Conservation (phyloP, 1,140 invertebrate species). For the Brachionus koreanus region DNA sequence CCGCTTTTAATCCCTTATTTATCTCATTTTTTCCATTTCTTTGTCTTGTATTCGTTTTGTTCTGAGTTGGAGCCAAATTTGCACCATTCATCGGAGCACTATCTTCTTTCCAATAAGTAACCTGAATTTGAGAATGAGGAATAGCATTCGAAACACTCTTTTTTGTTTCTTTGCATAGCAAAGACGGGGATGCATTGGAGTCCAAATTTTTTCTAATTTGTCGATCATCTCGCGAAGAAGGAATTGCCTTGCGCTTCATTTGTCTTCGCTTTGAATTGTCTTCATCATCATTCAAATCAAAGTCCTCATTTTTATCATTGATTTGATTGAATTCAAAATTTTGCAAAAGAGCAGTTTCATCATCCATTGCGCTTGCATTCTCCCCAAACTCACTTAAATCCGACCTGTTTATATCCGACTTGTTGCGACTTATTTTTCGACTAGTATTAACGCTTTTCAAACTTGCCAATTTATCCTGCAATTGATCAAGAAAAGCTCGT, state of each 20-base stretch:
- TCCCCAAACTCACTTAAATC: neutral
- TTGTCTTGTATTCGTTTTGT: constrained; percentile 15
- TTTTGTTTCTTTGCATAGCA: neutral
- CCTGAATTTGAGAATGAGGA: constrained; percentile 15
- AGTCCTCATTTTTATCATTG: constrained; percentile 5
- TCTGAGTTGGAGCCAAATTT: constrained; percentile 26
- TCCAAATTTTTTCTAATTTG: neutral
- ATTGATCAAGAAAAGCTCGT: constrained; percentile 24
- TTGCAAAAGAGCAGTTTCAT: constrained; percentile 15
- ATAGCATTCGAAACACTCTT: neutral
- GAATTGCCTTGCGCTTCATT: neutral
- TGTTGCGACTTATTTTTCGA: neutral
- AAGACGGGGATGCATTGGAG: neutral
- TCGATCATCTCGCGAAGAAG: neutral
- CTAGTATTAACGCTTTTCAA: constrained; percentile 20
- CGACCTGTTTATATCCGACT: constrained; percentile 17
- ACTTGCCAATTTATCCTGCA: constrained; percentile 39
- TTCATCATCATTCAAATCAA: constrained; percentile 8
- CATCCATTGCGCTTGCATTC: neutral
- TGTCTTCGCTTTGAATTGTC: neutral
- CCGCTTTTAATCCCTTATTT: neutral
- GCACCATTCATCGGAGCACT: neutral
- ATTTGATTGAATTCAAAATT: constrained; percentile 34
- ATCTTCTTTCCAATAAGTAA: constrained; percentile 40
- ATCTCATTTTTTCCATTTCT: neutral